Base-by-base conservation (phyloP, 1,140 invertebrate genomes). In the Eriocheir sinensis region DNA sequence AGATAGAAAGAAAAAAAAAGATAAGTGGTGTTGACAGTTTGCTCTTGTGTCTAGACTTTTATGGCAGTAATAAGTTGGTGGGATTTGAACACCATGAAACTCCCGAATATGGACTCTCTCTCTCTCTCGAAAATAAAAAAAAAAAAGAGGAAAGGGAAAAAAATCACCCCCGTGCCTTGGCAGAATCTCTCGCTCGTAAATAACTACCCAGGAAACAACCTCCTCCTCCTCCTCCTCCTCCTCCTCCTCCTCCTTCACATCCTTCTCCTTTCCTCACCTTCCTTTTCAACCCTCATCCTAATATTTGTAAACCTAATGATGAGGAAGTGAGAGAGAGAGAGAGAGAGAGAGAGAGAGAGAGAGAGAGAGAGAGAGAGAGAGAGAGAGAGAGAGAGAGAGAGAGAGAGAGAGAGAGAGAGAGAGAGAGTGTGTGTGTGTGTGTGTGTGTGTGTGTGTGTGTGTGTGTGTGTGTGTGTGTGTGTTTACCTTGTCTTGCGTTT, bases 291-390 rank as follows among this genome's bases (percentile, higher is more conserved):
- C 48, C 21, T 0, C 48, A 9, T 53, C 48, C 0, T n/a, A 72
- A 72, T 72, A 72, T 72, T 72, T 72, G 27, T 21, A 72, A 72
- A 72, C 8, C 60, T n/a, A 72, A 72, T 72, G 4, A 72, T 21
- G 60, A 27, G 27, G n/a, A 1, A 72, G 1, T n/a, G 60, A 72
- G 17, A n/a, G 60, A 72, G 60, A 72, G 60, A 72, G 60, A 72
- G 60, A 72, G 60, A 72, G 60, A 72, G 60, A 72, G 60, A 72
- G 60, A 72, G 60, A 72, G 60, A 72, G 60, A 72, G 60, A 72
- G 60, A 72, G 60, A 72, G 60, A 72, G 60, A 72, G 60, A 72
- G 60, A 72, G 60, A 72, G 60, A 72, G 60, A n/a, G 60, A n/a
- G 60, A n/a, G 60, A n/a, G 60, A n/a, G 60, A n/a, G 60, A n/a